Conservation (phyloP, 2,113 vertebrate genomes). For the Rhizomys pruinosus region DNA sequence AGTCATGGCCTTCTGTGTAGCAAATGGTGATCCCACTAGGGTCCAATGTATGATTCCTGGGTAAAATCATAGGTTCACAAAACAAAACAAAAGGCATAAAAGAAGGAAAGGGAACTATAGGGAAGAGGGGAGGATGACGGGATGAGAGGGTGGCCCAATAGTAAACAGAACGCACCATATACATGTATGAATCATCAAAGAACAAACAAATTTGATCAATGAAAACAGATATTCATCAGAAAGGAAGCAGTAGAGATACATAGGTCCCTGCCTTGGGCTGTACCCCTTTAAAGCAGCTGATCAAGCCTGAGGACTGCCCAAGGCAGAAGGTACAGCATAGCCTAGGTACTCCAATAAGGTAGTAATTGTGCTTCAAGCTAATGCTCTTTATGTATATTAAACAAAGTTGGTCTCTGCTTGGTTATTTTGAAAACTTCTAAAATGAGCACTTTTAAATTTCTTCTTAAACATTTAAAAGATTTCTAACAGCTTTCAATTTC, state of each 20-base stretch:
- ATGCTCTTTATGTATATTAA: too few species aligned
- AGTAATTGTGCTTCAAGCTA: neutral
- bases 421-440: slow-evolving; percentile 34
- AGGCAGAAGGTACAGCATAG: neutral
- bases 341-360: neutral
- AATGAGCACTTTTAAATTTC: slow-evolving; percentile 6
- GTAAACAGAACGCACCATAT: too few species aligned
- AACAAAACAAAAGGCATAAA: too few species aligned
- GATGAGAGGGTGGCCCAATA: too few species aligned
- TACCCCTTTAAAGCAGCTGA: neutral
- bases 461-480: neutral
- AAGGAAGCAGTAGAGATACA: neutral
- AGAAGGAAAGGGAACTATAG: too few species aligned
- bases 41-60: too few species aligned
- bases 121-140: too few species aligned
- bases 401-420: neutral
- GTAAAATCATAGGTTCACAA: too few species aligned
- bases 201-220: too few species aligned
- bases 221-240: neutral
- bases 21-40: too few species aligned
- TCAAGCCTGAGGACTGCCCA: neutral
- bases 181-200: too few species aligned
- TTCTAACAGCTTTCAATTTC: neutral
- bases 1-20: neutral
- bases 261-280: neutral